A percentile compares a stretch with the other conserved stretches of the same genome.
These are phyloP conservation scores for Hippoglossus stenolepis DNA, from an alignment of 2,113 vertebrate genomes.

Conservation along the genomic window DNA sequence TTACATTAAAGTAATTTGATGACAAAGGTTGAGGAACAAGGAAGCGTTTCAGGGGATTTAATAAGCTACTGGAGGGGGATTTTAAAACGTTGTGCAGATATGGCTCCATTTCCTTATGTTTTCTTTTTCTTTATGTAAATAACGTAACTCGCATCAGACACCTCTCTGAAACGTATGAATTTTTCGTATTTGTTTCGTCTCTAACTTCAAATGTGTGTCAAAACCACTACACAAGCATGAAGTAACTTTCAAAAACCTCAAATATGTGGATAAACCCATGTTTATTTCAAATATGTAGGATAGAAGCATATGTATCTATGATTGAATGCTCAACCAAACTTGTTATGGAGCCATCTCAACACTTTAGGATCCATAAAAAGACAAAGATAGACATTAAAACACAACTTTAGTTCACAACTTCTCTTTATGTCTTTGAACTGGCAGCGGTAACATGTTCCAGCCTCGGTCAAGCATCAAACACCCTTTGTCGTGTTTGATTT, in stretches of 20 bases:
- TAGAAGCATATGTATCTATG: neutral
- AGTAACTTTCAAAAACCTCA: neutral
- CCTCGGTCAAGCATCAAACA: constrained; percentile 23
- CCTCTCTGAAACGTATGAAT: too few relatives aligned
- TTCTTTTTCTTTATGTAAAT: too few relatives aligned
- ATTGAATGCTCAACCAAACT: neutral
- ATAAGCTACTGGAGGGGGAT: too few relatives aligned
- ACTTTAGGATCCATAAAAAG: neutral
- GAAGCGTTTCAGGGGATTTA: too few relatives aligned
- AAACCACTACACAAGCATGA: neutral
- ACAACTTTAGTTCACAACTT: neutral
- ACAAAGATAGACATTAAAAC: neutral
- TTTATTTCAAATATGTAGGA: neutral
- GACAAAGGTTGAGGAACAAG: too few relatives aligned
- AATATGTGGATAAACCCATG: neutral
- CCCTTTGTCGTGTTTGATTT: too few relatives aligned
- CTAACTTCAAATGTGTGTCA: too few relatives aligned
- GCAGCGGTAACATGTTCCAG: neutral
- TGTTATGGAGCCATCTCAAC: neutral
- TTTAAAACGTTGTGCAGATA: neutral
- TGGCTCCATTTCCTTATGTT: neutral
- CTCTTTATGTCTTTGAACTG: neutral
- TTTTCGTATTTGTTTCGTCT: too few relatives aligned
- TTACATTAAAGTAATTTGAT: too few relatives aligned
- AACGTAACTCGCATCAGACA: too few relatives aligned